Base-by-base conservation (phyloP, 2,888 invertebrate species). In the Dasysyrphus tricinctus region DNA sequence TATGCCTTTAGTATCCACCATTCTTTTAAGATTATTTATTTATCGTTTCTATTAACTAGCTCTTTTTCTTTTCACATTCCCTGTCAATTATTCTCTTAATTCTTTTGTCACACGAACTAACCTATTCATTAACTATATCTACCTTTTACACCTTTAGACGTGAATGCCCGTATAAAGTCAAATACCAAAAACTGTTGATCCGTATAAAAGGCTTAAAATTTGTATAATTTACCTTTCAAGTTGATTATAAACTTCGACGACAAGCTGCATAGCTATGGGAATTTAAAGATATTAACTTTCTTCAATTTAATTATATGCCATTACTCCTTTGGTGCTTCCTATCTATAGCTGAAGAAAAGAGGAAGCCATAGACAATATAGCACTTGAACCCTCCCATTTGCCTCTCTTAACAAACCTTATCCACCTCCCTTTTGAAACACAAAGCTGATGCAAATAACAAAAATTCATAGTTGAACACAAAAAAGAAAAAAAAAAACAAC, bases 231-330 rank as follows among this genome's bases (percentile, higher is more conserved):
- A 34, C 73, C 42, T 59, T 24, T 59, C 19, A 39, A 39, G 59
- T 39, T 19, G 16, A 69, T 69, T 24, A 39, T 49, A 56, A 24
- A 57, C 44, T 51, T 54, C 39, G 16, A 70, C 39, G 16, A 70
- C 70, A 49, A 34, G 24, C 42, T 44, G 12, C 19, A n/a, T n/a
- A 54, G 29, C n/a, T 32, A 69, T 47, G 24, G 63, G 19, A 80
- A 80, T 72, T 24, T 5, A 9, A 61, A 19, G 59, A 57, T 80
- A 84, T 80, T 73, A 61, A 76, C 75, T 84, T 84, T 79, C 76
- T 80, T 76, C 75, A 84, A 84, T 84, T 80, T 80, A 80, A 84
- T 84, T 84, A 80, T 76, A 61, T 80, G 80, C 72, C 84, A 84
- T 84, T 84, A 84, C 84, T 72, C 80, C 84, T 72, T 57, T 24